Percentiles rank a stretch among this genome's conserved stretches.
Evolutionary conservation across 92 coral and sea anemone species (phyloP).

Genomic region (Epizoanthus scotinus): DNA sequence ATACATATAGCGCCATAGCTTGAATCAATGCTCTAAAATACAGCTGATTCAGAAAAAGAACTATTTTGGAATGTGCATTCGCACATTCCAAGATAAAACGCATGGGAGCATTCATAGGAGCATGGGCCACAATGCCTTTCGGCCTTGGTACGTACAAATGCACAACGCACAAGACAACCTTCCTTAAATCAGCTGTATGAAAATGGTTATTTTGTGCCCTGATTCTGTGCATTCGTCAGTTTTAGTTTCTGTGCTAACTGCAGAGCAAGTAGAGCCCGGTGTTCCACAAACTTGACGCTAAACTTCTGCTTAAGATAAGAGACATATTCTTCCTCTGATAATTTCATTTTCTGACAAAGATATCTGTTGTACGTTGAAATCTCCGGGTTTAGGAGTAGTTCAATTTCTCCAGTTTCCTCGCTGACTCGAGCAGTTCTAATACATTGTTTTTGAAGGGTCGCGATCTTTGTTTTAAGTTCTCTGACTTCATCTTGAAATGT

Average conservation of each 20-base stretch:
- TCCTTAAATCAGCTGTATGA: not conserved
- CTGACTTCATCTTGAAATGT: constrained; percentile 69
- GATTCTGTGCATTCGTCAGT: not conserved
- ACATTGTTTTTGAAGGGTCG: constrained; percentile 58
- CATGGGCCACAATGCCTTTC: too few relatives aligned
- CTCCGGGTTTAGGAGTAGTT: constrained; percentile 36
- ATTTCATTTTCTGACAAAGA: constrained; percentile 76
- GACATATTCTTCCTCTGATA: constrained; percentile 75
- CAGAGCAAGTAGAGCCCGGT: constrained; percentile 2
- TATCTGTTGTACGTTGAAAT: constrained; percentile 50
- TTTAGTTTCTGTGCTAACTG: constrained; percentile 1
- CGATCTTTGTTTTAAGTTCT: constrained; percentile 54
- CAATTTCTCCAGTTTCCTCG: constrained; percentile 65
- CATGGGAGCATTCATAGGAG: too few relatives aligned
- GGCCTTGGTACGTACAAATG: too few relatives aligned
- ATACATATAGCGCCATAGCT: too few relatives aligned
- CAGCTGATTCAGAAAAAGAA: too few relatives aligned
- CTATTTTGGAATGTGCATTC: too few relatives aligned
- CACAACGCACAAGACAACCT: too few relatives aligned
- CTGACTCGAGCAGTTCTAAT: constrained; percentile 49
- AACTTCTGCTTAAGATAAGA: constrained; percentile 72
- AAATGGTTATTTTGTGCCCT: not conserved
- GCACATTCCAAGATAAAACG: too few relatives aligned
- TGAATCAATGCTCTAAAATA: too few relatives aligned
- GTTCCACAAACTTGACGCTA: constrained; percentile 40